Conservation (phyloP, 2,797 vertebrate species). For the Acomys russatus region DNA sequence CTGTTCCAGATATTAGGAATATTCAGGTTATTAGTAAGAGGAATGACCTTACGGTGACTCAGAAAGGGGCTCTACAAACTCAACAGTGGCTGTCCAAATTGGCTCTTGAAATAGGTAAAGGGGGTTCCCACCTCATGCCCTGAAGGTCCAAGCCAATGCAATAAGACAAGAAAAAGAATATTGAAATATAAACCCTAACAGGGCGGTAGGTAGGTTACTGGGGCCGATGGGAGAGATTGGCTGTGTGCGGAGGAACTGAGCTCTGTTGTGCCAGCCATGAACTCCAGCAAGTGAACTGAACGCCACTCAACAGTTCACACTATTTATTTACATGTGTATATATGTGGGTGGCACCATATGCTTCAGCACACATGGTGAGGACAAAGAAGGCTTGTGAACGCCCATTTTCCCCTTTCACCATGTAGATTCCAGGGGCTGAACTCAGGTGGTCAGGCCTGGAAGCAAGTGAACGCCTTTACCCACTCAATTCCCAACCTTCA, state of each 20-base stretch:
- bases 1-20: neutral
- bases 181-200: neutral
- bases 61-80: neutral
- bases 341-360: neutral
- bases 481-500: neutral
- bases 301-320: rapidly evolving
- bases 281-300: neutral
- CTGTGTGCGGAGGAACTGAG: rapidly evolving
- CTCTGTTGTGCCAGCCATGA: neutral
- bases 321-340: neutral
- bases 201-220: neutral
- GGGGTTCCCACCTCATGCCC: neutral
- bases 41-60: neutral
- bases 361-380: neutral
- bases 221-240: too few relatives aligned
- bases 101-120: neutral
- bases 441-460: neutral
- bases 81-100: too few relatives aligned
- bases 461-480: neutral
- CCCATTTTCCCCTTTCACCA: neutral
- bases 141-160: neutral
- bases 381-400: neutral
- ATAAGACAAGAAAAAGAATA: neutral
- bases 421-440: neutral
- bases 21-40: neutral